Evolutionary conservation across 2,888 invertebrate species (phyloP), one percentile per base, ranked within the genome.

Genomic region (Chydorus sphaericus): DNA sequence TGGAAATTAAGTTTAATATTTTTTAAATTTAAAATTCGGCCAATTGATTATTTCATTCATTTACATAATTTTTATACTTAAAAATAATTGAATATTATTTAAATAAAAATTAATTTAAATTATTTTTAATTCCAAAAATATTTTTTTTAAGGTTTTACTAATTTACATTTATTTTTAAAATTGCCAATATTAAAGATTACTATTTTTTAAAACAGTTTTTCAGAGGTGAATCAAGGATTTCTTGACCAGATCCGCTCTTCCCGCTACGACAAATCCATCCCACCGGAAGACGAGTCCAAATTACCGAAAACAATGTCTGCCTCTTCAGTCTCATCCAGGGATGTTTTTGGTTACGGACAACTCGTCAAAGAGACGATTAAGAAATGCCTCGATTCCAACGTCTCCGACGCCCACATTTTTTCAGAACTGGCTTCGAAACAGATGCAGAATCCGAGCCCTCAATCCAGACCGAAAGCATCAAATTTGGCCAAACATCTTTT

Each of bases 311-410:
- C 54, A 11, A 57, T 61, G 14, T 2, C 11, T 4, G 44, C 23
- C 20, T 48, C 62, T 58, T 59, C 66, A 60, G 59, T 66, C 63
- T 56, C 77, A 59, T 78, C 76, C 62, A 77, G 88, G 44, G 89
- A 89, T 69, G 79, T 82, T 63, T 88, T 78, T 71, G 83, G 82
- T 8, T 87, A 84, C 73, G 83, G 82, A 39, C 75, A 80, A 26
- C 72, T 89, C 56, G 83, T 82, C 31, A 81, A 81, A 65, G 84
- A 87, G 68, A 48, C 48, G 10, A 48, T 55, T 18, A 23, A 14
- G 23, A 26, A 23, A n/a, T 55, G 55, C 31, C 33, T 55, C 11
- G 55, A 55, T 78, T 82, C 80, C 67, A 82, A 83, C 66, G 75
- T 83, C 60, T 81, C 83, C 28, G 76, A 80, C 66, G 72, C 85